Percentiles rank a stretch among this genome's conserved stretches.
Conservation (phyloP, 2,888 invertebrate species). For the Arctia plantaginis region DNA sequence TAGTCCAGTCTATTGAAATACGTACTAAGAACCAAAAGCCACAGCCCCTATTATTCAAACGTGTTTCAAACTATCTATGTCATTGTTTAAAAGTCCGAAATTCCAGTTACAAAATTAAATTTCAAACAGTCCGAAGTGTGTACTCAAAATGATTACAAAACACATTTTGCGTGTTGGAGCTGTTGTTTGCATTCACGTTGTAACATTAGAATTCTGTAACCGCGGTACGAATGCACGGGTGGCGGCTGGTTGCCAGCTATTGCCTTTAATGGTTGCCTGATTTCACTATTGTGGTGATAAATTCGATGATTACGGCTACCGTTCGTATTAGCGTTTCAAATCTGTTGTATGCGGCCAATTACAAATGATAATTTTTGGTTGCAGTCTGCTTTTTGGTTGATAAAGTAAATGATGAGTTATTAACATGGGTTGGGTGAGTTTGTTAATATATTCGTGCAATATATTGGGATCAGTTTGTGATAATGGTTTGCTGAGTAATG, state of each 20-base stretch:
- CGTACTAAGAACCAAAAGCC: too few relatives aligned
- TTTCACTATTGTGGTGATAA: constrained; percentile 47
- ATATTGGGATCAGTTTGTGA: background rate
- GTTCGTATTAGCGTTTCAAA: constrained; percentile 37
- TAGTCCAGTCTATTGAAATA: too few relatives aligned
- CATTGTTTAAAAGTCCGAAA: background rate
- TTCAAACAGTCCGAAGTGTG: constrained; percentile 15
- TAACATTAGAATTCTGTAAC: constrained; percentile 45
- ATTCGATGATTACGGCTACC: constrained; percentile 42
- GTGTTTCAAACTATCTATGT: background rate
- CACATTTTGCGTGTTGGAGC: constrained; percentile 24
- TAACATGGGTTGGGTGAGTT: constrained; percentile 19
- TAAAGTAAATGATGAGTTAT: constrained; percentile 13
- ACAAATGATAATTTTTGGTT: constrained; percentile 40
- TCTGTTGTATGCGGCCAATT: constrained; percentile 49
- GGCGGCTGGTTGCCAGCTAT: constrained; percentile 23
- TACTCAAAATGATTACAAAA: constrained; percentile 16
- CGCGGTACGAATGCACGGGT: constrained; percentile 32
- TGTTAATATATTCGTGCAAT: constrained; percentile 1
- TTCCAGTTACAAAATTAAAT: background rate
- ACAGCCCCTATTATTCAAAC: background rate
- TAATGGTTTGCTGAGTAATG: background rate
- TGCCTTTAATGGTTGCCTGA: constrained; percentile 44
- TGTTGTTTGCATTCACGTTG: constrained; percentile 33
- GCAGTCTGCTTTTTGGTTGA: constrained; percentile 27